Evolutionary conservation across 2,888 invertebrate genomes (phyloP), one percentile per base, ranked within the genome.

Genomic region (Agriopis marginaria): DNA sequence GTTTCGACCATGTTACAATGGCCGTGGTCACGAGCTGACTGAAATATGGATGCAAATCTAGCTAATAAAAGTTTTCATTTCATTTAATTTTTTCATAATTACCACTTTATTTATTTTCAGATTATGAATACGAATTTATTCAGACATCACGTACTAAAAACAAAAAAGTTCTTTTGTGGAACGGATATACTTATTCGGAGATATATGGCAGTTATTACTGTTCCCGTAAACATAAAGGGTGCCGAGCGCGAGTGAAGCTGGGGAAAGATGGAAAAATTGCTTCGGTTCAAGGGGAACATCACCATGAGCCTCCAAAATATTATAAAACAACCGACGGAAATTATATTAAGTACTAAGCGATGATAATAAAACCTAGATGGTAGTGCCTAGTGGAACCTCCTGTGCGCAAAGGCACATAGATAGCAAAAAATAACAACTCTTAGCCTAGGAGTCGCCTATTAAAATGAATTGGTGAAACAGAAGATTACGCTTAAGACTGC

Each of bases 161-260:
- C 11, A 55, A 42, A 40, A 50, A 50, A 50, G 7, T 50, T 8
- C 50, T 50, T 50, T 17, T 86, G 81, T 68, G 81, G 66, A 79
- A 80, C 58, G 77, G 76, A 3, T 83, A 82, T 63, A 86, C 86
- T 0, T 86, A 79, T 68, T 82, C 82, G 0, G 77, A 80, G 47
- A 67, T 73, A 67, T 79, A 76, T 6, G 71, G 75, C 3, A 77
- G 77, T 8, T 84, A 73, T 65, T 81, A 82, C 47, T 74, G 71
- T 54, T 74, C 74, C n/a, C 45, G 53, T 10, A 56, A 9, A 14
- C 17, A 14, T 11, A n/a, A 42, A 2, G 9, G 10, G n/a, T 73
- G 73, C 49, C 70, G 63, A 39, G 65, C 68, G n/a, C 58, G 68
- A 3, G 39, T 72, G 0, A 70, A 66, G 51, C 17, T 70, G 0